These are phyloP conservation scores for Cardiocondyla obscurior DNA, from an alignment of 1,140 invertebrate genomes.

Conservation along the genomic window DNA sequence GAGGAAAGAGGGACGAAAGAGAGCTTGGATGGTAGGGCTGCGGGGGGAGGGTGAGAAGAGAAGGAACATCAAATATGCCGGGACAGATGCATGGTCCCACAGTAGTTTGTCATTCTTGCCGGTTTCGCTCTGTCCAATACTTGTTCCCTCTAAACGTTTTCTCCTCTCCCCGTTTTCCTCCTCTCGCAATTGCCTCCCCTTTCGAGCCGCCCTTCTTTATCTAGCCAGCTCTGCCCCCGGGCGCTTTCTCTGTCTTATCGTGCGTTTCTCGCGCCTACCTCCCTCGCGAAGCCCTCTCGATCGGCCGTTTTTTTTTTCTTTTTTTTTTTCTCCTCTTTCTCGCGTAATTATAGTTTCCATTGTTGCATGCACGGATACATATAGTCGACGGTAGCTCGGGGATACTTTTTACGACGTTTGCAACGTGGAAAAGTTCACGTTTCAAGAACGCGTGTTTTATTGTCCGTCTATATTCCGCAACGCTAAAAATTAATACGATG, in stretches of 20 bases:
- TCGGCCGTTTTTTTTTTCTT: slow-evolving; percentile 26
- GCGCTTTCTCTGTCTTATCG: slow-evolving; percentile 25
- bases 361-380: slow-evolving; percentile 61
- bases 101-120: slow-evolving; percentile 82
- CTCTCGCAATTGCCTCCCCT: background rate
- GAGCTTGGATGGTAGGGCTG: slow-evolving; percentile 11
- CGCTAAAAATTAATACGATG: background rate
- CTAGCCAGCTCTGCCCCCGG: background rate
- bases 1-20: background rate
- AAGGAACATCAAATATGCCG: slow-evolving; percentile 82
- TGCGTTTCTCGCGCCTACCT: slow-evolving; percentile 56
- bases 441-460: background rate
- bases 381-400: slow-evolving; percentile 5
- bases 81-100: slow-evolving; percentile 82
- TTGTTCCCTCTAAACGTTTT: slow-evolving; percentile 51
- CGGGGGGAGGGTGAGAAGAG: slow-evolving; percentile 45
- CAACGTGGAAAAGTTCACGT: slow-evolving; percentile 32
- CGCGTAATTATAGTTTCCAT: slow-evolving; percentile 79
- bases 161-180: slow-evolving; percentile 48
- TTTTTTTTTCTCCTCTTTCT: slow-evolving; percentile 30
- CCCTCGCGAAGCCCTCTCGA: slow-evolving; percentile 60
- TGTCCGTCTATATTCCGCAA: background rate
- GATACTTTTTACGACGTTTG: slow-evolving; percentile 40
- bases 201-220: background rate
- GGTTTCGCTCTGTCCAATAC: slow-evolving; percentile 61